A percentile compares a stretch with the other conserved stretches of the same genome.
phyloP scores from a whole-genome alignment of 2,113 vertebrate species.

The rabbit (Oryctolagus cuniculus) region mOryCun1.1 NC_091442.1:3700001-3700500 shows the following conservation, averaged over 20 bases:
- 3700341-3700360: not conserved
- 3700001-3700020: not conserved
- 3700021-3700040: not conserved
- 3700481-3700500: not conserved
- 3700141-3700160: not conserved
- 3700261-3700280: not conserved
- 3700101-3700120: not conserved
- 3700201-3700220: not conserved
- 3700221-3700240: not conserved
- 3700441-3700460: not conserved
- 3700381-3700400: not conserved
- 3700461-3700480: not conserved
- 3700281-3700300: not conserved
- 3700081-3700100: not conserved
- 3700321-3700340: not conserved
- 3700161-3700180: not conserved
- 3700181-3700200: not conserved
- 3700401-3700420: not conserved
- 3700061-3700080: not conserved
- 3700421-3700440: not conserved
- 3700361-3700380: not conserved
- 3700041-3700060: not conserved
- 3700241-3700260: not conserved
- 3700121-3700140: too few relatives aligned
- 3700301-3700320: not conserved